Evolutionary conservation across 2,797 vertebrate genomes (phyloP).

Genomic region (Leucoraja ocellata): DNA sequence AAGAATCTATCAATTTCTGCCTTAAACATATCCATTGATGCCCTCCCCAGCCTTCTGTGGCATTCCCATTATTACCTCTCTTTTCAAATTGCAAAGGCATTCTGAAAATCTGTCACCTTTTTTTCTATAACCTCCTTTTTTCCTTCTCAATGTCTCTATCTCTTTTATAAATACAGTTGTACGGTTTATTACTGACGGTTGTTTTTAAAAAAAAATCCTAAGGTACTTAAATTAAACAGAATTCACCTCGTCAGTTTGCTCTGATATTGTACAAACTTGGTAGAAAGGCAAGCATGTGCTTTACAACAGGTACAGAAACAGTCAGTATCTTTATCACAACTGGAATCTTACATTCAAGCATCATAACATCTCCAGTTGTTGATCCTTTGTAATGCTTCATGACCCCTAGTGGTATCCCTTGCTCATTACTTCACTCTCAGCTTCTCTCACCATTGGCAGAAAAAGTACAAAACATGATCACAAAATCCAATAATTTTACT

Average conservation of each 20-base stretch:
- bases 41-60: too few species aligned
- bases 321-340: background rate
- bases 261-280: background rate
- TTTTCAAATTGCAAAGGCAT: background rate
- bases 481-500: background rate
- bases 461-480: background rate
- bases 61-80: background rate
- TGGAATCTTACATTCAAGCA: background rate
- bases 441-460: background rate
- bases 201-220: background rate
- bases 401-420: slow-evolving; percentile 16
- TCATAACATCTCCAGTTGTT: background rate
- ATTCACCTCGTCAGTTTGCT: background rate
- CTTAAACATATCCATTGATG: too few species aligned
- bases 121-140: background rate
- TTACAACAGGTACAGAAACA: background rate
- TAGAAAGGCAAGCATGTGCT: background rate
- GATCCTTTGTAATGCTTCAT: background rate
- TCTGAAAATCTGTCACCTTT: background rate
- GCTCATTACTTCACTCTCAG: background rate
- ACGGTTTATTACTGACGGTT: background rate
- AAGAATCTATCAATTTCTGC: too few species aligned
- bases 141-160: background rate
- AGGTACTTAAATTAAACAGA: background rate
- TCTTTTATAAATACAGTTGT: background rate